These are phyloP conservation scores for Nasua narica DNA, from an alignment of 2,797 vertebrate species.

Conservation along the genomic window DNA sequence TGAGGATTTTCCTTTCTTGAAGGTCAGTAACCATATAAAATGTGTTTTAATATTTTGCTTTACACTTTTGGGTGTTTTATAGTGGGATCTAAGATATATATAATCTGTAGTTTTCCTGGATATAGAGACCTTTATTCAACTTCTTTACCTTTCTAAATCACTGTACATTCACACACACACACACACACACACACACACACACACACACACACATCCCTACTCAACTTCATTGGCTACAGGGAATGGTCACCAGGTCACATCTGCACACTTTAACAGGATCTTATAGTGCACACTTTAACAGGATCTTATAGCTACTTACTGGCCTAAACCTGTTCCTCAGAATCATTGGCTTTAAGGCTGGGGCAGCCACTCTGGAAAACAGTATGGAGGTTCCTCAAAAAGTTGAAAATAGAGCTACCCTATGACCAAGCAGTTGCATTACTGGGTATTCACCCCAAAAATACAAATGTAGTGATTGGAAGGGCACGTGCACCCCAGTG, in stretches of 20 bases:
- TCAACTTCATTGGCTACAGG: background rate
- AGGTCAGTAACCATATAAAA: background rate
- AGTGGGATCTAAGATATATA: background rate
- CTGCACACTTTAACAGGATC: background rate
- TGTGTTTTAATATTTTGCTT: background rate
- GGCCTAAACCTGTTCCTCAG: background rate
- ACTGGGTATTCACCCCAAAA: background rate
- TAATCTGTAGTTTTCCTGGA: background rate
- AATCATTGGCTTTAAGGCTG: background rate
- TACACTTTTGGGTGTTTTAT: background rate
- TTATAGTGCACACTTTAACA: too few relatives aligned
- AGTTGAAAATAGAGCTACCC: background rate
- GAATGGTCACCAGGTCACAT: background rate
- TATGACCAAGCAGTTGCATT: background rate
- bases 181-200: background rate
- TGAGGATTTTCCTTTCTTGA: background rate
- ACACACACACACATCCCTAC: background rate
- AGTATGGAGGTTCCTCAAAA: background rate
- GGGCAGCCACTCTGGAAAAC: background rate
- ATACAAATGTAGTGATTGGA: background rate
- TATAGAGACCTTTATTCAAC: background rate
- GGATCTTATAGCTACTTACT: background rate
- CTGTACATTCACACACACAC: background rate
- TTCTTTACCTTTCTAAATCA: background rate
- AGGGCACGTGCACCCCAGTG: background rate